Conservation (phyloP, 2,888 invertebrate genomes). For the Zhuqinia jingwanae region DNA sequence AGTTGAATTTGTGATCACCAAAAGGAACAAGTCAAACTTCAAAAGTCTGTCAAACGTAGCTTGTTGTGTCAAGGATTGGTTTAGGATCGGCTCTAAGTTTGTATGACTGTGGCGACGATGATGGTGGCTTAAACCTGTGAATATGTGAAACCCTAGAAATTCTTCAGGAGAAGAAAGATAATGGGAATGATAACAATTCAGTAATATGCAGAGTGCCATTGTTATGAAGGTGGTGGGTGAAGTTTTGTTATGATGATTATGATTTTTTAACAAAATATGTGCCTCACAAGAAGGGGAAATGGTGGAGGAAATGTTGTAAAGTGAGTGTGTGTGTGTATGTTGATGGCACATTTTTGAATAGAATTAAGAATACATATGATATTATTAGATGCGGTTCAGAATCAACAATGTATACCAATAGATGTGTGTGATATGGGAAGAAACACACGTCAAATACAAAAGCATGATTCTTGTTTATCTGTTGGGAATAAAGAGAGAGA, state of each 20-base stretch:
- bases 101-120: neutral
- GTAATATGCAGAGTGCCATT: neutral
- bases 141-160: neutral
- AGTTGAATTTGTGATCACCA: too few species aligned
- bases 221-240: conserved; percentile 18
- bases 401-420: conserved; percentile 30
- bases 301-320: neutral
- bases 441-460: neutral
- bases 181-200: neutral
- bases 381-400: conserved; percentile 14
- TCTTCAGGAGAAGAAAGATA: conserved; percentile 6
- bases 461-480: conserved; percentile 23
- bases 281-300: conserved; percentile 35
- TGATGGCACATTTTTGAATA: conserved; percentile 23
- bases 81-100: neutral
- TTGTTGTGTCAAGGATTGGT: conserved; percentile 14
- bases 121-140: neutral
- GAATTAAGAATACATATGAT: conserved; percentile 7
- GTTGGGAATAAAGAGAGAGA: neutral
- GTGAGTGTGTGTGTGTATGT: neutral
- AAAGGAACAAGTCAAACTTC: too few species aligned
- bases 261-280: conserved; percentile 19
- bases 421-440: conserved; percentile 33
- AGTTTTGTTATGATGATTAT: conserved; percentile 12
- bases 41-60: too few species aligned